Conservation (phyloP, 2,888 invertebrate genomes). For the Criorhina ranunculi region DNA sequence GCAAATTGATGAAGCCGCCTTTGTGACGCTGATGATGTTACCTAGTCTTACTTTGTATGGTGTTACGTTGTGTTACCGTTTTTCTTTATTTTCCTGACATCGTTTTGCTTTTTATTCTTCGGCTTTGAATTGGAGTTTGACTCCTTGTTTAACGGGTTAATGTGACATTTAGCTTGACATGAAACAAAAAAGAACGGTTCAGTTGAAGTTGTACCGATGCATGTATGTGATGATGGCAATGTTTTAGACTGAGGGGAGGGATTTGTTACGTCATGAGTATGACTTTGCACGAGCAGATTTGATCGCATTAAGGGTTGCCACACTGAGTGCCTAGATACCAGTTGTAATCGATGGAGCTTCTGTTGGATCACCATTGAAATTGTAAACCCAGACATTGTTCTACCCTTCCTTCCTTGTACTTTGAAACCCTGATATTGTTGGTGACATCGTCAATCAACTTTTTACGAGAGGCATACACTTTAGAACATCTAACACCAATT, state of each 20-base stretch:
- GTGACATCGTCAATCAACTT: neutral
- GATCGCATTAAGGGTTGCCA: too few relatives aligned
- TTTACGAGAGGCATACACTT: neutral
- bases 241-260: too few relatives aligned
- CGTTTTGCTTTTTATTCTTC: neutral
- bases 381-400: too few relatives aligned
- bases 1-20: slow-evolving; percentile 34
- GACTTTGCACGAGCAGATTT: too few relatives aligned
- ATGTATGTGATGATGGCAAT: too few relatives aligned
- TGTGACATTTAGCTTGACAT: slow-evolving; percentile 36
- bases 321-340: too few relatives aligned
- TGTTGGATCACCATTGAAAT: too few relatives aligned
- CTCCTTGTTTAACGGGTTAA: slow-evolving; percentile 29
- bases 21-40: slow-evolving; percentile 1
- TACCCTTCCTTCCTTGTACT: neutral
- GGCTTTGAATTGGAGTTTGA: slow-evolving; percentile 1
- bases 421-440: neutral
- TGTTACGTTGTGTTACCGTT: neutral
- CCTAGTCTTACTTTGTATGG: neutral
- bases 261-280: too few relatives aligned
- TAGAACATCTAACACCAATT: neutral
- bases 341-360: too few relatives aligned
- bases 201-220: too few relatives aligned
- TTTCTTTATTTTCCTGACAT: slow-evolving; percentile 2
- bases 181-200: neutral